These are phyloP conservation scores for Psococerastis gibbosa DNA, from an alignment of 2,888 invertebrate species.

Conservation along the genomic window DNA sequence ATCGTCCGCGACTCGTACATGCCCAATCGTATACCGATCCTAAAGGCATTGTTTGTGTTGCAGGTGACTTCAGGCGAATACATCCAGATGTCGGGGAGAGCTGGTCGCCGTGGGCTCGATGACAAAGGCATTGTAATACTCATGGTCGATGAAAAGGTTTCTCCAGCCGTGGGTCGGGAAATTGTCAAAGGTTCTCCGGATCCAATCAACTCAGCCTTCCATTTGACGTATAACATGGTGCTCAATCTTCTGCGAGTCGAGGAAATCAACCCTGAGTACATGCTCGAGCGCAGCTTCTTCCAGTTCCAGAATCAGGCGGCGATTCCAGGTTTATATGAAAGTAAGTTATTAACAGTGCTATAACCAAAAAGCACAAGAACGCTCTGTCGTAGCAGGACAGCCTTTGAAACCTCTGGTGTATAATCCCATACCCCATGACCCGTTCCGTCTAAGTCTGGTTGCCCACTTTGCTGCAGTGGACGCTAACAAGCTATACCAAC, in stretches of 20 bases:
- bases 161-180: constrained; percentile 46
- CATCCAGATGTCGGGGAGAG: constrained; percentile 98
- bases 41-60: too few species aligned
- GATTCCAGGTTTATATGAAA: constrained; percentile 74
- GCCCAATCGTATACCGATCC: too few species aligned
- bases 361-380: too few species aligned
- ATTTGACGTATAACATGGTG: constrained; percentile 99
- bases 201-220: constrained; percentile 96
- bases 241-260: constrained; percentile 88
- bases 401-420: neutral
- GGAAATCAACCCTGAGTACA: constrained; percentile 98
- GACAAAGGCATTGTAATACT: constrained; percentile 94
- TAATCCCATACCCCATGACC: neutral
- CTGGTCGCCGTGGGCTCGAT: constrained; percentile 90
- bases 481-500: too few species aligned
- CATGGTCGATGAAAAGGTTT: constrained; percentile 94
- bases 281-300: constrained; percentile 94
- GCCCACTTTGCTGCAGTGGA: too few species aligned
- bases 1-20: too few species aligned
- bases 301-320: constrained; percentile 97
- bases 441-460: too few species aligned
- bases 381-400: neutral
- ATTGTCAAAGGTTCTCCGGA: constrained; percentile 85
- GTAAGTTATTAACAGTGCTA: constrained; percentile 39
- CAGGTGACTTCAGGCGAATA: constrained; percentile 91